Base-by-base conservation (phyloP, 2,888 invertebrate species). In the Neoascia interrupta region DNA sequence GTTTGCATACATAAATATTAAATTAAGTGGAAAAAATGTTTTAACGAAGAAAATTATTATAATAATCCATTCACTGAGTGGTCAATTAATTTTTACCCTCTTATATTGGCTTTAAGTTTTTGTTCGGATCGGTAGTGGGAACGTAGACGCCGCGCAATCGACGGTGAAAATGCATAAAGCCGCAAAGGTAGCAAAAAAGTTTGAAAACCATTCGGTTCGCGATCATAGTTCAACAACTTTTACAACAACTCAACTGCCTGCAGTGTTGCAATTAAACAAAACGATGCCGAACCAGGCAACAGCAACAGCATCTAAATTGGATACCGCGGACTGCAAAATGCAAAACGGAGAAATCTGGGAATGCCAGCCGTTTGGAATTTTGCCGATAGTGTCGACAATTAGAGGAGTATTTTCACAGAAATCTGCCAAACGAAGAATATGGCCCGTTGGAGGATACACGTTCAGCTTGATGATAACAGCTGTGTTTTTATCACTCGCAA, bases 211-310 rank as follows among this genome's bases (percentile, higher is more conserved):
- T 45, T 68, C 28, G n/a, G 18, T 56, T 58, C 31, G 43, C 51
- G 63, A 31, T 41, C 51, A 66, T 58, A 72, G 79, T 60, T 66
- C 72, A 72, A 66, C 69, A 72, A 41, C 45, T 53, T 66, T n/a
- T n/a, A n/a, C n/a, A n/a, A n/a, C n/a, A n/a, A n/a, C n/a, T n/a
- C n/a, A n/a, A n/a, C n/a, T 49, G 66, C 49, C 49, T 49, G 41
- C 18, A 49, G 66, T 58, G 15, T 34, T 66, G 51, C 64, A 54
- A 66, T 70, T 58, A 66, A 79, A 28, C 43, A 76, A 56, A 73
- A 60, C 41, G 47, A 66, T 72, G 49, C 66, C 49, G 31, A 37
- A 43, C 11, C 72, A 56, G 34, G 39, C 47, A 56, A 36, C 39
- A 37, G 26, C 43, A 66, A 51, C 39, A 28, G 31, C 45, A 56